A percentile compares a stretch with the other conserved stretches of the same genome.
These are phyloP conservation scores for Neoascia interrupta DNA, from an alignment of 2,888 invertebrate species.

Conservation along the genomic window DNA sequence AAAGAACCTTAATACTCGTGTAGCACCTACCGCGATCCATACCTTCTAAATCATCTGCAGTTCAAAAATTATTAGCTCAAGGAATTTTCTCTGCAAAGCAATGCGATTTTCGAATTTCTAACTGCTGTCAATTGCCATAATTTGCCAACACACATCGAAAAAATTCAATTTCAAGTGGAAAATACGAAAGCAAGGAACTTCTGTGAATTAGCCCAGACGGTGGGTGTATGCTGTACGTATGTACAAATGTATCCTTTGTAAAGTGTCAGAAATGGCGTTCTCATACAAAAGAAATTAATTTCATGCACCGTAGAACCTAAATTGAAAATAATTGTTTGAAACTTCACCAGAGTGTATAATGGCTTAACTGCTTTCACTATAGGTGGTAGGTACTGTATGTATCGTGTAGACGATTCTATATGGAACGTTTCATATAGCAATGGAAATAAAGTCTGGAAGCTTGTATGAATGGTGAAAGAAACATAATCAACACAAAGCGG, in stretches of 20 bases:
- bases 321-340: constrained; percentile 74
- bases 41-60: too few species aligned
- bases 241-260: constrained; percentile 43
- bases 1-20: too few species aligned
- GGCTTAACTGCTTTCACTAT: constrained; percentile 59
- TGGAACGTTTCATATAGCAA: constrained; percentile 9
- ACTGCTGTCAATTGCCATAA: too few species aligned
- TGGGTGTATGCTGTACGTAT: neutral
- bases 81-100: too few species aligned
- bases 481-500: constrained; percentile 9
- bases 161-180: too few species aligned
- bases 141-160: too few species aligned
- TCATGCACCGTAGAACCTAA: constrained; percentile 73
- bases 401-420: constrained; percentile 14
- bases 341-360: constrained; percentile 65
- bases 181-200: too few species aligned
- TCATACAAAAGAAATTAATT: constrained; percentile 73
- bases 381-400: constrained; percentile 2
- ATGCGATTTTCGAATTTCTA: too few species aligned
- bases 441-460: neutral
- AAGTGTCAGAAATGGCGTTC: constrained; percentile 65
- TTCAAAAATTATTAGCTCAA: too few species aligned
- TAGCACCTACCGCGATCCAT: too few species aligned
- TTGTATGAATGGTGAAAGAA: neutral
- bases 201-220: too few species aligned